These are phyloP conservation scores for Ectemnius continuus DNA, from an alignment of 2,888 invertebrate species.

Conservation along the genomic window DNA sequence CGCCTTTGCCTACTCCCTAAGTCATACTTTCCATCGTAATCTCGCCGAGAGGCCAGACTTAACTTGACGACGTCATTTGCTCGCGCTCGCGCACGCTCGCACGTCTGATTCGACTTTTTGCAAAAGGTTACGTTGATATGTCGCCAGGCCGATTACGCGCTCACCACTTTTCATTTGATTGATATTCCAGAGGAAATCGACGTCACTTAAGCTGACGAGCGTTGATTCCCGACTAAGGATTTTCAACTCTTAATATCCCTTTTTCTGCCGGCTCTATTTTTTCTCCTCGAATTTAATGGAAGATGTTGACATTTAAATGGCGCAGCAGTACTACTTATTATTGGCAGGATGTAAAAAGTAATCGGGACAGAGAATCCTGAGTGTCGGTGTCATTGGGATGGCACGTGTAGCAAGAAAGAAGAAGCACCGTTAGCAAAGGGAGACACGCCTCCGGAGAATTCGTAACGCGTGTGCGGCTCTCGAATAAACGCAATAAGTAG, in stretches of 20 bases:
- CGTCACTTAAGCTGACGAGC: not conserved
- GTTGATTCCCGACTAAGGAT: not conserved
- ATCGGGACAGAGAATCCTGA: no score
- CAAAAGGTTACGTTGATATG: no score
- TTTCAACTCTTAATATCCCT: not conserved
- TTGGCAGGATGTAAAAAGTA: no score
- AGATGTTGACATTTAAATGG: no score
- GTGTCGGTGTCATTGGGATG: no score
- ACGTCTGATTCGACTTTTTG: no score
- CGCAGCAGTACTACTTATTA: no score
- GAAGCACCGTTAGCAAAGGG: slow-evolving; percentile 29
- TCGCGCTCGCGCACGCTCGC: no score
- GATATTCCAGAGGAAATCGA: not conserved
- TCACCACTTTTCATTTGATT: slow-evolving; percentile 4
- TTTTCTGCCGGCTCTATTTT: not conserved
- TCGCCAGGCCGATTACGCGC: not conserved
- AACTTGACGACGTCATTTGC: no score
- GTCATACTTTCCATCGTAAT: slow-evolving; percentile 12
- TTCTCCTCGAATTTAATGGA: no score
- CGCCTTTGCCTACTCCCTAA: not conserved
- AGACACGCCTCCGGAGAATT: slow-evolving; percentile 34
- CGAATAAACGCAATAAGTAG: slow-evolving; percentile 44
- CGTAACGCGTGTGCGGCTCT: slow-evolving; percentile 32
- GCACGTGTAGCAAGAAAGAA: slow-evolving; percentile 26
- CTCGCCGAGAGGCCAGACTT: not conserved